Evolutionary conservation across 2,888 invertebrate genomes (phyloP), one percentile per base, ranked within the genome.

Genomic region (Sesia bembeciformis): DNA sequence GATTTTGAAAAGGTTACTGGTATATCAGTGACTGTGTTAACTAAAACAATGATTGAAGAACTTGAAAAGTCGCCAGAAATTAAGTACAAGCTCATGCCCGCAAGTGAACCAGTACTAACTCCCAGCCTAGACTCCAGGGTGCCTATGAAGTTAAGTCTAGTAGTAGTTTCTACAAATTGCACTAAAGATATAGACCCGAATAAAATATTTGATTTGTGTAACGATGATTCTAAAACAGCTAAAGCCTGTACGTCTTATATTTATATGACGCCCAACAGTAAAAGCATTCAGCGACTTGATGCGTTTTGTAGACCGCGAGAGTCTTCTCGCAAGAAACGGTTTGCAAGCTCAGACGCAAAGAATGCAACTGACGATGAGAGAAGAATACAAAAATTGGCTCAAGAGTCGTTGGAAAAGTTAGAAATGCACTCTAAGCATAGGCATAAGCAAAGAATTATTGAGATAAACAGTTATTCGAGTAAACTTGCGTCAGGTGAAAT

Each of bases 381-480:
- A 39, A 63, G 65, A 42, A 75, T 85, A 41, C 72, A 81, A 57
- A 63, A 72, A 41, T 61, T 84, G 58, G 78, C 82, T 3, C 63
- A 72, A 52, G 76, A 76, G 56, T 73, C 85, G 7, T 59, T 87
- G 52, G 66, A 81, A 40, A 79, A 87, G 62, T 62, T 87, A 53
- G 87, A 87, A 72, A 78, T 78, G 76, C 58, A 70, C 3, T 80
- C 85, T 5, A 52, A 72, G 23, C 74, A 83, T 54, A 73, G 71
- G 57, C 84, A 85, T 57, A 86, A 86, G 62, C 84, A 83, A 59
- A 74, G 78, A 57, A 66, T 86, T 49, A 56, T 81, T 4, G 67
- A 75, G 56, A 78, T 87, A 41, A 84, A 85, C 54, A 79, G 76
- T 57, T 75, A 75, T 58, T 72, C 76, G 7, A 76, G 76, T 6